Evolutionary conservation across 2,888 invertebrate genomes (phyloP).

Genomic region (Copidosoma aretas): DNA sequence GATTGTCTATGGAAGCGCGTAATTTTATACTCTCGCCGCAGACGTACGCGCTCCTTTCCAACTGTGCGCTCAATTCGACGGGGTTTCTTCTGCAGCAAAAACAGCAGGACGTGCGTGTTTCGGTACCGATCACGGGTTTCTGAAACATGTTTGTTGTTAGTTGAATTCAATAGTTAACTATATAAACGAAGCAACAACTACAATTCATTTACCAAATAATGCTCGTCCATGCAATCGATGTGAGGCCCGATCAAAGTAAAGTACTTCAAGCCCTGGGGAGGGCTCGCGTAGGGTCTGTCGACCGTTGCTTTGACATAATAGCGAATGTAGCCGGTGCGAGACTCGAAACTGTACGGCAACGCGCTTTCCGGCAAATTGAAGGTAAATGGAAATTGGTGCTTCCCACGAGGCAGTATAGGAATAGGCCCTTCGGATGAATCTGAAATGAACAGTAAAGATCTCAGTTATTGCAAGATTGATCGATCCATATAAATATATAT

Average conservation of each 20-base stretch:
- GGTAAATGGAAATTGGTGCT: conserved; percentile 73
- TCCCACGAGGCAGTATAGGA: conserved; percentile 74
- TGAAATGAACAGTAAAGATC: conserved; percentile 46
- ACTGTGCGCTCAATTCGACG: conserved; percentile 70
- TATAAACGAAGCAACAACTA: background rate
- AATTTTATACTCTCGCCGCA: conserved; percentile 75
- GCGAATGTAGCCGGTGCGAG: conserved; percentile 74
- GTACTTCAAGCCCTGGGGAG: conserved; percentile 81
- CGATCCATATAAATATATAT: conserved; percentile 8
- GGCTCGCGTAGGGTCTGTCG: conserved; percentile 79
- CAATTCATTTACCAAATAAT: conserved; percentile 70
- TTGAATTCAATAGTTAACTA: conserved; percentile 2
- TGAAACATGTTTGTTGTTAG: conserved; percentile 46
- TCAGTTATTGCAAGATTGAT: background rate
- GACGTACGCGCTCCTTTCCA: conserved; percentile 78
- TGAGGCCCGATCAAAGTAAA: conserved; percentile 80
- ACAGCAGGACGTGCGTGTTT: conserved; percentile 72
- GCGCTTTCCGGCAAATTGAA: conserved; percentile 77
- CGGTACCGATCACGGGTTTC: conserved; percentile 72
- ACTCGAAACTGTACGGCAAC: conserved; percentile 80
- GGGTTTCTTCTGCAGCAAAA: conserved; percentile 76
- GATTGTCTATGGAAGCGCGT: conserved; percentile 75
- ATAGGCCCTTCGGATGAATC: conserved; percentile 68
- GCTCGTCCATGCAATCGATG: conserved; percentile 82
- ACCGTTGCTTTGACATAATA: conserved; percentile 77